Percentiles rank a stretch among this genome's conserved stretches.
phyloP scores from a whole-genome alignment of 2,113 vertebrate species.

The Athene noctua region DNA sequence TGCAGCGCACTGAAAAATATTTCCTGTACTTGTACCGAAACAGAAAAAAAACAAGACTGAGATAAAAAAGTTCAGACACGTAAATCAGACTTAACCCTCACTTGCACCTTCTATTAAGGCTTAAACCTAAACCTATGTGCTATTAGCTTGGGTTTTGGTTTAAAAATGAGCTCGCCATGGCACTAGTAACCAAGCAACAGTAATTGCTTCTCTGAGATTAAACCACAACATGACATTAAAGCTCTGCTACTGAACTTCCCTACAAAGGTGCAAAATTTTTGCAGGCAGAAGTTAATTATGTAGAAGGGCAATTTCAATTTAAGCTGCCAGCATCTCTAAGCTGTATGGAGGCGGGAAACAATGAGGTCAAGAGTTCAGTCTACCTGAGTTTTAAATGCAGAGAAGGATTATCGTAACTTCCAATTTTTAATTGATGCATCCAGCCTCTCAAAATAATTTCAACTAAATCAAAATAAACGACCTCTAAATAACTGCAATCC shows the following conservation, averaged over 20 bases:
- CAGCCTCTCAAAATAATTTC: constrained; percentile 34
- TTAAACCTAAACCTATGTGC: constrained; percentile 14
- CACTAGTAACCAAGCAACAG: constrained; percentile 45
- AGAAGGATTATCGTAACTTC: constrained; percentile 11
- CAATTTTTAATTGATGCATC: constrained; percentile 38
- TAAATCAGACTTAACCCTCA: constrained; percentile 27
- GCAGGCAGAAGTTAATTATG: constrained; percentile 55
- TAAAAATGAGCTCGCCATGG: constrained; percentile 31
- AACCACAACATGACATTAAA: constrained; percentile 55
- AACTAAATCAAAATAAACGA: constrained; percentile 59
- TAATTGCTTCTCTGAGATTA: constrained; percentile 52
- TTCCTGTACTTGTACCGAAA: background rate
- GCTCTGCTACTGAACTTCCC: constrained; percentile 26
- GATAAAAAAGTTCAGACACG: background rate
- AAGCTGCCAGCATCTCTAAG: constrained; percentile 1
- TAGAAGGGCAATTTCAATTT: constrained; percentile 35
- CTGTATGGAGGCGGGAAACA: background rate
- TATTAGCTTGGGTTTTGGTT: constrained; percentile 45
- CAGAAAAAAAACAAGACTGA: background rate
- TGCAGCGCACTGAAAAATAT: background rate
- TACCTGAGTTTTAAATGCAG: constrained; percentile 41
- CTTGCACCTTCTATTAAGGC: constrained; percentile 10
- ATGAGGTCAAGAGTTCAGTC: constrained; percentile 16
- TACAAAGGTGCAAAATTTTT: constrained; percentile 42
- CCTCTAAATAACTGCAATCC: constrained; percentile 46